These are phyloP conservation scores for Ophion obscuratus DNA, from an alignment of 2,888 invertebrate species.

Conservation along the genomic window DNA sequence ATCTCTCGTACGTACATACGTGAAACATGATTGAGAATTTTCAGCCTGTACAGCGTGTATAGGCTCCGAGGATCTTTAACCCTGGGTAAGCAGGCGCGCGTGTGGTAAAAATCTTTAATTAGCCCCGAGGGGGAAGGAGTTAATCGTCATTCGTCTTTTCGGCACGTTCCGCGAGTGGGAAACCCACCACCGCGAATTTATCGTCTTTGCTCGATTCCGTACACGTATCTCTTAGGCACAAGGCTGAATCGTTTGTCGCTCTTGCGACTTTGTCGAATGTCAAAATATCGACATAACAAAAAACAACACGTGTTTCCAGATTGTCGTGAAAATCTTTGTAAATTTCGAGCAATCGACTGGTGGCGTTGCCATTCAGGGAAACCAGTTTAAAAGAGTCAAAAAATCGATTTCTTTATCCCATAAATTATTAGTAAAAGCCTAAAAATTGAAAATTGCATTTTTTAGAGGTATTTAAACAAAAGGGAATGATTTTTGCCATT, in stretches of 20 bases:
- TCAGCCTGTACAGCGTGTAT: slow-evolving; percentile 10
- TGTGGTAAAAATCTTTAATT: slow-evolving; percentile 63
- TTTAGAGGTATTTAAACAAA: no score
- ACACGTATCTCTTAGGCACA: not conserved
- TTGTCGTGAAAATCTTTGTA: not conserved
- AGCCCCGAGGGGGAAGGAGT: slow-evolving; percentile 26
- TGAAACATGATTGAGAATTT: slow-evolving; percentile 35
- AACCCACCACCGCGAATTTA: slow-evolving; percentile 8
- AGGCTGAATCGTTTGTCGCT: slow-evolving; percentile 6
- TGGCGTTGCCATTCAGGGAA: no score
- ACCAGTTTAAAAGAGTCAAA: no score
- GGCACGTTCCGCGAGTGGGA: slow-evolving; percentile 55
- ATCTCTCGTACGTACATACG: slow-evolving; percentile 30
- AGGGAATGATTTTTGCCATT: no score
- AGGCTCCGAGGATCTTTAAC: slow-evolving; percentile 21
- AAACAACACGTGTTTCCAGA: not conserved
- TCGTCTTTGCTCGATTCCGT: not conserved
- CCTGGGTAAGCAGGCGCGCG: slow-evolving; percentile 24
- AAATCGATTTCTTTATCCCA: no score
- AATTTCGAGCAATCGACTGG: no score
- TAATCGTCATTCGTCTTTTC: slow-evolving; percentile 65
- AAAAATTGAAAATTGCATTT: no score
- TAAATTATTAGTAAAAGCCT: no score
- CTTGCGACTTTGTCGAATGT: not conserved
- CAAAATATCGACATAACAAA: not conserved